These are phyloP conservation scores for Drosophila eohydei DNA, from an alignment of 2,888 invertebrate species.

Conservation along the genomic window DNA sequence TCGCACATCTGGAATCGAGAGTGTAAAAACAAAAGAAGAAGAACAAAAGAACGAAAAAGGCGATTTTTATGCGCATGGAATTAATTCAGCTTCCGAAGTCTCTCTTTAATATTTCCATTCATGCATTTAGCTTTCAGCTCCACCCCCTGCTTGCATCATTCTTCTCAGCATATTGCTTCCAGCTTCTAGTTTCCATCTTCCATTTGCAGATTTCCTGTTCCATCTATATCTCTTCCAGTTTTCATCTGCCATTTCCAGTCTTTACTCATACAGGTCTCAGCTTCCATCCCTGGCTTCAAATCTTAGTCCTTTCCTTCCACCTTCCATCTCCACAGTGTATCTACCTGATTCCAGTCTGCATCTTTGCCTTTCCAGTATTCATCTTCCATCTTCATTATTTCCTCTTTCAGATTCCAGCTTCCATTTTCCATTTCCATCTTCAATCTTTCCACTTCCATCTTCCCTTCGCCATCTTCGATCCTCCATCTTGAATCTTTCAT, in stretches of 20 bases:
- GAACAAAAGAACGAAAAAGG: slow-evolving; percentile 41
- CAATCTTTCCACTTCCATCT: neutral
- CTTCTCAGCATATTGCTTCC: neutral
- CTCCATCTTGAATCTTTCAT: neutral
- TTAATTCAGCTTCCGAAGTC: slow-evolving; percentile 27
- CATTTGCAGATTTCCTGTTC: neutral
- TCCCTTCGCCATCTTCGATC: neutral
- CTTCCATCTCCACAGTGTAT: neutral
- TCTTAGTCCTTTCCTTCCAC: neutral
- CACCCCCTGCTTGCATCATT: neutral
- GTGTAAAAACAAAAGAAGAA: neutral
- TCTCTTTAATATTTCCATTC: neutral
- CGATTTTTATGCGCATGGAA: slow-evolving; percentile 71
- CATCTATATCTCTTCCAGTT: neutral
- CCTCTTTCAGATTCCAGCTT: neutral
- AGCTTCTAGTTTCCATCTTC: neutral
- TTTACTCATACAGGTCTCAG: neutral
- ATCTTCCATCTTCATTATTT: neutral
- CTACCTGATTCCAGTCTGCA: no score
- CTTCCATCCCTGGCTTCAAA: no score
- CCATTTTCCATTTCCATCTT: neutral
- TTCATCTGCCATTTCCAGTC: no score
- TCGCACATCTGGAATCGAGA: neutral
- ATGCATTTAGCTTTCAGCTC: neutral
- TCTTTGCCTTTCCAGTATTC: neutral